These are phyloP conservation scores for Sisyra terminalis DNA, from an alignment of 2,888 invertebrate genomes.

Conservation along the genomic window DNA sequence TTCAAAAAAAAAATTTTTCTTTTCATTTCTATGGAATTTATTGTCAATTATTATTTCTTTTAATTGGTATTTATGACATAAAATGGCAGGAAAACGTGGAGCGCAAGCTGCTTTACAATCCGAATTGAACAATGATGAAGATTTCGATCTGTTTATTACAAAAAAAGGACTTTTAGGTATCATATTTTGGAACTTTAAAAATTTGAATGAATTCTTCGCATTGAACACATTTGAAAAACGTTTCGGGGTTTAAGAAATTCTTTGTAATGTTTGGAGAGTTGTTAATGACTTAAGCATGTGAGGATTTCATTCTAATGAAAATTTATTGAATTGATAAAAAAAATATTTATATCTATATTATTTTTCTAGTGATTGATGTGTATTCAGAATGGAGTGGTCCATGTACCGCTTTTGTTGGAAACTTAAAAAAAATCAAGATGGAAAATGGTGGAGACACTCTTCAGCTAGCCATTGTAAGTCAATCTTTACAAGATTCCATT, in stretches of 20 bases:
- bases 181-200: no score
- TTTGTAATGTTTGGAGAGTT: no score
- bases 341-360: slow-evolving; percentile 8
- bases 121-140: slow-evolving; percentile 69
- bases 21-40: no score
- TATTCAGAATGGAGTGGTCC: slow-evolving; percentile 89
- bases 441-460: slow-evolving; percentile 74
- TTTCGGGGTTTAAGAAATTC: no score
- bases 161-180: slow-evolving; percentile 61
- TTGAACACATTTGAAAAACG: no score
- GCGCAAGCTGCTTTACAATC: slow-evolving; percentile 60
- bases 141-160: slow-evolving; percentile 62
- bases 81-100: slow-evolving; percentile 63
- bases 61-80: slow-evolving; percentile 13
- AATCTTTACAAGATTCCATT: background rate
- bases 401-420: slow-evolving; percentile 68
- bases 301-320: no score
- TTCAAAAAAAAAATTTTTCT: background rate
- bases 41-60: background rate
- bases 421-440: slow-evolving; percentile 70
- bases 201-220: no score
- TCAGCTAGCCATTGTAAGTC: slow-evolving; percentile 51
- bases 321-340: slow-evolving; percentile 2
- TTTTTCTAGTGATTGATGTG: slow-evolving; percentile 57
- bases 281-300: no score